Evolutionary conservation across 2,113 vertebrate species (phyloP).

Genomic region (Petaurus breviceps): DNA sequence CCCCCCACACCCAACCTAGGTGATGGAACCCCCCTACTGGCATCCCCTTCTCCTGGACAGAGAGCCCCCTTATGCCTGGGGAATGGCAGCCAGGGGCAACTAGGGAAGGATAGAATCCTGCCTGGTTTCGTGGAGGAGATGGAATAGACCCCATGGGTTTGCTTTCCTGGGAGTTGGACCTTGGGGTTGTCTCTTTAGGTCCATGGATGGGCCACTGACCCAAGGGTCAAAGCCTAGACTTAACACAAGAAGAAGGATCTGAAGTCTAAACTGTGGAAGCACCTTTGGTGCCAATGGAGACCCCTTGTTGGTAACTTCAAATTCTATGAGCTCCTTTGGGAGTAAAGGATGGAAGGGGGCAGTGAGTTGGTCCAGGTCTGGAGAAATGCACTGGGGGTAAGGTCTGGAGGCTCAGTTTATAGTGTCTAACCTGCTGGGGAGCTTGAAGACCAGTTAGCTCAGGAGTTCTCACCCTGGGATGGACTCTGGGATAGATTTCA

Average conservation of each 20-base stretch:
- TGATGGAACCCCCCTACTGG: background rate
- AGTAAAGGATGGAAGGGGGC: background rate
- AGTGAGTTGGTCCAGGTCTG: background rate
- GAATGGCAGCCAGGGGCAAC: background rate
- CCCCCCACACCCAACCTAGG: background rate
- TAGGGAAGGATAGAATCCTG: conserved; percentile 68
- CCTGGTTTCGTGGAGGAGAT: conserved; percentile 81
- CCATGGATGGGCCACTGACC: background rate
- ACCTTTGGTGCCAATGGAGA: background rate
- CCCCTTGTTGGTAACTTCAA: background rate
- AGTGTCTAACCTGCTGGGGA: background rate
- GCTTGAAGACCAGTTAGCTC: background rate
- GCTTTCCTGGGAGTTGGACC: background rate
- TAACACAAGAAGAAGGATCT: background rate
- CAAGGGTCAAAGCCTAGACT: background rate
- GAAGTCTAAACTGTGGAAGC: background rate
- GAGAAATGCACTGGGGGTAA: background rate
- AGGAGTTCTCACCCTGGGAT: background rate
- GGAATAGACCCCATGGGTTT: background rate
- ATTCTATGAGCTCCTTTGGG: background rate
- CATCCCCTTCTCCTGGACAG: background rate
- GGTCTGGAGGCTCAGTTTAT: background rate
- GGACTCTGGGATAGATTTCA: background rate
- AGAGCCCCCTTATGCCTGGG: background rate
- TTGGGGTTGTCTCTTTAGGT: background rate